Base-by-base conservation (phyloP, 1,140 invertebrate species). In the Lasioglossum baleicum region DNA sequence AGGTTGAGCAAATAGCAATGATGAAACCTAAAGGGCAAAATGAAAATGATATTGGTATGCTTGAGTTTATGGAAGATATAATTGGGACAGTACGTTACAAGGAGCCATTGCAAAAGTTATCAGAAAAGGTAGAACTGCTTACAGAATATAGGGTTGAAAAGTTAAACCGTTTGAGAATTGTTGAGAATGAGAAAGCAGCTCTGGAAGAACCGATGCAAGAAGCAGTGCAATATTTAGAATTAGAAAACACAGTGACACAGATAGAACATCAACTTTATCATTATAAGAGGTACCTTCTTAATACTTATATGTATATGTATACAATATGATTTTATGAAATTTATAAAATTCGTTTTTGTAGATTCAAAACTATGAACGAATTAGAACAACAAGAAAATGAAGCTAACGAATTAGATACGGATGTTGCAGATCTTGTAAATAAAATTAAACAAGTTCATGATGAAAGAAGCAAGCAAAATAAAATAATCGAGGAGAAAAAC, bases 51-150 rank as follows among this genome's bases (percentile, higher is more conserved):
- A 95, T 96, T 20, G 98, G 99, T 0, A 98, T 99, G 97, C 92
- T 99, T 44, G 99, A 99, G 92, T 99, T 99, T 93, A 94, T 99
- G 20, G 99, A 99, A 93, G 99, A 99, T 91, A 99, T 99, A 80
- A 98, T 99, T 90, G 99, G 99, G 0, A 98, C 98, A 0, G 96
- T 95, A 40, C 95, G 98, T 70, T 99, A 96, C 84, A 97, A 97
- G 92, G 95, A 96, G 90, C 98, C 98, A 0, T 95, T 99, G 72
- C 95, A 96, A 83, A 95, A 97, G 88, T 93, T 99, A 26, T 93
- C 94, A 44, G 94, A 95, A 51, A 95, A 95, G 86, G 95, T 98
- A 4, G 97, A 99, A 86, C 93, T 95, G 58, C 92, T 98, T 31
- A 96, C 95, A 63, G 97, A 98, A 85, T 94, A 96, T 84, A 94